Conservation (phyloP, 2,113 vertebrate species). For the Telmatochromis sp. region DNA sequence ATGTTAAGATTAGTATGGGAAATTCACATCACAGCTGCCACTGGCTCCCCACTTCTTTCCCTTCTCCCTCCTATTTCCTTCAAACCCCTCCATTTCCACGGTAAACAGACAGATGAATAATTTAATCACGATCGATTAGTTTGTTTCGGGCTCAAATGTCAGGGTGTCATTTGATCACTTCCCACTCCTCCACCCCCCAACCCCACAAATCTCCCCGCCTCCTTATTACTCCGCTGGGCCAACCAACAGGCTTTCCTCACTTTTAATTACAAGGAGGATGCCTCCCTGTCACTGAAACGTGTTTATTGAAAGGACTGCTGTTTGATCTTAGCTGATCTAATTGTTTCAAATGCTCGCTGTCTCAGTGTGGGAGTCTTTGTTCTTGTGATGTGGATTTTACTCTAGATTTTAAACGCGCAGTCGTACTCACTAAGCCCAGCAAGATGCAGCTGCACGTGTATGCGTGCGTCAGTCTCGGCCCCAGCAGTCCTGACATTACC, state of each 20-base stretch:
- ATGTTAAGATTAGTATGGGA: neutral
- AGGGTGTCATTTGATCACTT: slow-evolving; percentile 57
- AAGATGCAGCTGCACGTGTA: neutral
- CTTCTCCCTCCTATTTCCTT: neutral
- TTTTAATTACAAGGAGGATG: slow-evolving; percentile 15
- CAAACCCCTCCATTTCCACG: slow-evolving; percentile 20
- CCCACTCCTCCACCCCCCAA: neutral
- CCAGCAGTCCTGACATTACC: neutral
- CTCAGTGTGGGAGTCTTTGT: neutral
- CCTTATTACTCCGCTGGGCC: slow-evolving; percentile 6
- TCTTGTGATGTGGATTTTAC: neutral
- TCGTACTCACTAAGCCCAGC: neutral
- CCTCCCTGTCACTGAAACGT: neutral
- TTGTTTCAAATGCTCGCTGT: neutral
- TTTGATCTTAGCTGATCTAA: slow-evolving; percentile 19
- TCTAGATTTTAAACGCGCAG: neutral
- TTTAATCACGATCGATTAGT: slow-evolving; percentile 61
- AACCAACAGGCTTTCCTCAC: slow-evolving; percentile 16
- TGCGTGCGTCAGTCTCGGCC: neutral
- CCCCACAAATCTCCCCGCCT: neutral
- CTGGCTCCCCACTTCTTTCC: neutral
- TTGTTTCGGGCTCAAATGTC: slow-evolving; percentile 65
- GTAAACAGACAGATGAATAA: slow-evolving; percentile 63
- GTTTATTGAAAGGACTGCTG: slow-evolving; percentile 2
- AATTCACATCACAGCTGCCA: neutral